phyloP scores from a whole-genome alignment of 2,888 invertebrate species.

The Leptodirus hochenwartii region DNA sequence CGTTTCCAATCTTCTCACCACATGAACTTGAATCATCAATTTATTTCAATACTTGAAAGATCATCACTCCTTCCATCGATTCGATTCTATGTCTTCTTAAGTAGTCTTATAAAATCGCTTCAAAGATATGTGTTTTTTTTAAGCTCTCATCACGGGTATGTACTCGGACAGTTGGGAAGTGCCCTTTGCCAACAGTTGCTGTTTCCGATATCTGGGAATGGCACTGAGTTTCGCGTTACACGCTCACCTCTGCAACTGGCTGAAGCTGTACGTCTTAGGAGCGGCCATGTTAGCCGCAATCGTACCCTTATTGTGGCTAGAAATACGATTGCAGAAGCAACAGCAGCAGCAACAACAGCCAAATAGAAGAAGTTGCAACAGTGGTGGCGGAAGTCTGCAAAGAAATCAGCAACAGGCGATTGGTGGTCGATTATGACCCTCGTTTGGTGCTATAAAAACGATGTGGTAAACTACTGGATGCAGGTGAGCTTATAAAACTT shows the following conservation, averaged over 20 bases:
- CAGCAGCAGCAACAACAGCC: no score
- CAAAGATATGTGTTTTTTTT: slow-evolving; percentile 10
- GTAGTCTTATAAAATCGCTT: not conserved
- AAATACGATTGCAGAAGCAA: slow-evolving; percentile 29
- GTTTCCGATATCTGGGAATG: slow-evolving; percentile 40
- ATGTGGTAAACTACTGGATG: no score
- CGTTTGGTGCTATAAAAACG: no score
- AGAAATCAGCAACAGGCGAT: no score
- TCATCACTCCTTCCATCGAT: not conserved
- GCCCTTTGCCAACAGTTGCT: slow-evolving; percentile 30
- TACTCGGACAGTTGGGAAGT: slow-evolving; percentile 29
- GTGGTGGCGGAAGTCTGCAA: not conserved
- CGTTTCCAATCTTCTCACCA: not conserved
- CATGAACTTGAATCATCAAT: not conserved
- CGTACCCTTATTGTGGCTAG: slow-evolving; percentile 34
- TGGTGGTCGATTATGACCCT: no score
- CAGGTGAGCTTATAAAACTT: no score
- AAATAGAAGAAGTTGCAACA: no score
- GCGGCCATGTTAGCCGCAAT: slow-evolving; percentile 31
- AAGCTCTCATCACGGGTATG: slow-evolving; percentile 27
- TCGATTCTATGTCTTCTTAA: not conserved
- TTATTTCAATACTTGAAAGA: not conserved
- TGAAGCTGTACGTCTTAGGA: slow-evolving; percentile 30
- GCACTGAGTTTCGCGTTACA: slow-evolving; percentile 45
- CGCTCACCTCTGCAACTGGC: slow-evolving; percentile 36